Base-by-base conservation (phyloP, 2,113 vertebrate species). In the Pitta sordida region DNA sequence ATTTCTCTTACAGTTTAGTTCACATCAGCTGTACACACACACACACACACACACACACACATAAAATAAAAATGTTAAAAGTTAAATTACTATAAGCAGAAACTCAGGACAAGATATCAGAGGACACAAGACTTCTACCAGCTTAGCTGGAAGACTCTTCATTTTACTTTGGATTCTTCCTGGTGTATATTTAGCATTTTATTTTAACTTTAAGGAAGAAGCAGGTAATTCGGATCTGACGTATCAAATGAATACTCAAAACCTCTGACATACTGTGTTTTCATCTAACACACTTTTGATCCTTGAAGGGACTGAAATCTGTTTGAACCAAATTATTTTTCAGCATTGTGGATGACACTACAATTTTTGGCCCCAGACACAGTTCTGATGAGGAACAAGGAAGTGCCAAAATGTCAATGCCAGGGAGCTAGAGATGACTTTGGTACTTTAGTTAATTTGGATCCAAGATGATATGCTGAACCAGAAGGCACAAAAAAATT, bases 281-380 rank as follows among this genome's bases (percentile, higher is more conserved):
- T 92, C 55, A 87, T 91, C 91, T 87, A 6, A 83, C 58, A 59
- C 0, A 1, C 63, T 91, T 94, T 95, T 94, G 81, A 95, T 87
- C 65, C 49, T 69, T 39, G 70, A 94, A 93, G 32, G 44, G 29
- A 77, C 34, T 3, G 2, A 91, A 92, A 74, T 84, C 41, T 76
- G 30, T 89, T 87, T 91, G 81, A 94, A 95, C 22, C 9, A 85
- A 77, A 82, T 83, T 82, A 65, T 89, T 94, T 95, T 88, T 87
- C 53, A 80, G 17, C 1, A 1, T 10, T 85, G 58, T 78, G 59
- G 91, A 69, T 76, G 75, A 65, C 58, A 51, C 44, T 51, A 85
- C 34, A 77, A 22, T 70, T 93, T 93, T 87, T 79, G 80, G 21
- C 37, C n/a, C n/a, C 3, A 7, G 46, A 81, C 27, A 51, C 55